Conservation (phyloP, 2,113 vertebrate genomes). For the Oenanthe melanoleuca region DNA sequence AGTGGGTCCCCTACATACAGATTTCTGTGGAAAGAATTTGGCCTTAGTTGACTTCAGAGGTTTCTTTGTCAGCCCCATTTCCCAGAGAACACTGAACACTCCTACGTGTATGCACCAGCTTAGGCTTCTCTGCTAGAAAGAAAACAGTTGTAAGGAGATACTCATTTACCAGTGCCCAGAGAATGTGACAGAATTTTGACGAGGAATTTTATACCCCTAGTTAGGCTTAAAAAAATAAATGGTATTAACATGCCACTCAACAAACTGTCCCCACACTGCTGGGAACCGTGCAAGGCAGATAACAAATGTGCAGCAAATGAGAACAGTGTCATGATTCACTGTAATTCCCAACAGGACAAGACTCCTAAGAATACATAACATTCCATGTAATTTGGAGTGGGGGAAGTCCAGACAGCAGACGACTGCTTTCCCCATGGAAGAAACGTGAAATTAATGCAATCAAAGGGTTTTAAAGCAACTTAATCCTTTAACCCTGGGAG, state of each 20-base stretch:
- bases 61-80: constrained; percentile 59
- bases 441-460: not conserved
- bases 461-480: not conserved
- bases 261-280: constrained; percentile 29
- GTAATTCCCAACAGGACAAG: not conserved
- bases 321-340: not conserved
- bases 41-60: constrained; percentile 65
- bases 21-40: constrained; percentile 66
- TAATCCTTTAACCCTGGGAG: not conserved
- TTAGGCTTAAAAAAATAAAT: constrained; percentile 63
- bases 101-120: not conserved
- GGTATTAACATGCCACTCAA: constrained; percentile 55
- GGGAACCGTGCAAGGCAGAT: constrained; percentile 44
- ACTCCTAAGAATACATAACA: not conserved
- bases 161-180: constrained; percentile 50
- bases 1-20: constrained; percentile 9
- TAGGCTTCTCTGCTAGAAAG: not conserved
- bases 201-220: constrained; percentile 67
- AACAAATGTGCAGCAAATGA: constrained; percentile 32
- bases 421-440: not conserved
- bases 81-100: constrained; percentile 43
- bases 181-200: constrained; percentile 55
- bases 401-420: not conserved
- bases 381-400: not conserved
- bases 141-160: constrained; percentile 53